Conservation (phyloP, 2,888 invertebrate species). For the Athetis lepigone region DNA sequence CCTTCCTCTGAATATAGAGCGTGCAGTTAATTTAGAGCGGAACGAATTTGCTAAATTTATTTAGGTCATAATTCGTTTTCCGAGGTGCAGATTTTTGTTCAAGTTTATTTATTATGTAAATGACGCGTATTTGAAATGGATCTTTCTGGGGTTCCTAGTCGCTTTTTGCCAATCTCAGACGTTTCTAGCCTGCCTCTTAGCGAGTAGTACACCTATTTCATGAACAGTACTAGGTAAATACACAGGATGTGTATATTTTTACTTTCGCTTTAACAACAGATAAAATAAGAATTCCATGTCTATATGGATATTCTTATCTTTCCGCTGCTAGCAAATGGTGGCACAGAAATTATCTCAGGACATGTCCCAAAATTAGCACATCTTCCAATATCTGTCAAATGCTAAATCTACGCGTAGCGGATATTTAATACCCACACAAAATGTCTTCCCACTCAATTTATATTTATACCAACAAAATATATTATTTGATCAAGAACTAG, state of each 20-base stretch:
- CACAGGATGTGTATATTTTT: no score
- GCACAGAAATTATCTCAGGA: not conserved
- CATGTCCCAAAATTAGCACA: slow-evolving; percentile 23
- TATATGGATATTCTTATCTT: no score
- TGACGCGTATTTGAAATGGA: no score
- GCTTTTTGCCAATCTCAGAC: no score
- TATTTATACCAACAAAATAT: slow-evolving; percentile 46
- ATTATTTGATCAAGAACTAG: slow-evolving; percentile 41
- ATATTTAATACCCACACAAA: slow-evolving; percentile 54
- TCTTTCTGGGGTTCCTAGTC: no score
- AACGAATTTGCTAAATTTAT: slow-evolving; percentile 7
- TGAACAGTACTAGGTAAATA: no score
- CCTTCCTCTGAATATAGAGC: slow-evolving; percentile 18
- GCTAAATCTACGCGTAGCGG: slow-evolving; percentile 22
- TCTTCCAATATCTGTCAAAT: slow-evolving; percentile 5
- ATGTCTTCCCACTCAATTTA: slow-evolving; percentile 44
- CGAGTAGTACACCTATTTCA: no score
- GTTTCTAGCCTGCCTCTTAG: no score
- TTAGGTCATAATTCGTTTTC: slow-evolving; percentile 22
- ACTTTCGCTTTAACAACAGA: no score
- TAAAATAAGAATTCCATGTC: no score
- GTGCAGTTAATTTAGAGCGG: slow-evolving; percentile 31
- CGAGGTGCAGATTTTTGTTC: no score
- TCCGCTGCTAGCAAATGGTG: not conserved
- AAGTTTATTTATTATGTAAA: no score